Percentiles rank a stretch among this genome's conserved stretches.
Conservation (phyloP, 2,113 vertebrate genomes). For the Cnemophilus loriae region DNA sequence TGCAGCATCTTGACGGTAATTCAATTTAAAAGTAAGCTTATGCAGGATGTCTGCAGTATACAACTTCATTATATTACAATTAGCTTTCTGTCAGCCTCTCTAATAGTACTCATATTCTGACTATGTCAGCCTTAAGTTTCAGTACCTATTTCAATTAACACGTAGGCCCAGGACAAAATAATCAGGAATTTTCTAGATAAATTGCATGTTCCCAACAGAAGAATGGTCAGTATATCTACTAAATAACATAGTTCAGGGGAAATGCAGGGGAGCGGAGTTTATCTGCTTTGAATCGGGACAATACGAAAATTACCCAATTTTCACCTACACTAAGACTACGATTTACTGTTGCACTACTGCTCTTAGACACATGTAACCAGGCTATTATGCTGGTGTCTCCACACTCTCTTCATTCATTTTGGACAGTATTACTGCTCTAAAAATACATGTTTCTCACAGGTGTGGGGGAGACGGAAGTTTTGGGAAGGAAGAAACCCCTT, state of each 20-base stretch:
- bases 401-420: not conserved
- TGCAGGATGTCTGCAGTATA: not conserved
- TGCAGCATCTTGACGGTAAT: not conserved
- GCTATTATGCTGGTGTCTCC: not conserved
- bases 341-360: not conserved
- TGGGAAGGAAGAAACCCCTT: not conserved
- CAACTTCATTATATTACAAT: not conserved
- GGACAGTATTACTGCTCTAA: not conserved
- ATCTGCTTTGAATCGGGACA: not conserved
- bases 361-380: not conserved
- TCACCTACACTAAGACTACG: not conserved
- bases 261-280: not conserved
- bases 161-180: not conserved
- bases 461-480: not conserved
- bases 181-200: not conserved
- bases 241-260: not conserved
- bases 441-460: not conserved
- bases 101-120: not conserved
- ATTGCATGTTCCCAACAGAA: not conserved
- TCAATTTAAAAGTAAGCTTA: not conserved
- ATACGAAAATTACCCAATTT: not conserved
- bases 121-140: not conserved
- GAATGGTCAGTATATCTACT: not conserved
- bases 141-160: not conserved
- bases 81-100: not conserved